Percentiles rank a stretch among this genome's conserved stretches.
phyloP scores from a whole-genome alignment of 2,113 vertebrate genomes.

The Prunella fulvescens region DNA sequence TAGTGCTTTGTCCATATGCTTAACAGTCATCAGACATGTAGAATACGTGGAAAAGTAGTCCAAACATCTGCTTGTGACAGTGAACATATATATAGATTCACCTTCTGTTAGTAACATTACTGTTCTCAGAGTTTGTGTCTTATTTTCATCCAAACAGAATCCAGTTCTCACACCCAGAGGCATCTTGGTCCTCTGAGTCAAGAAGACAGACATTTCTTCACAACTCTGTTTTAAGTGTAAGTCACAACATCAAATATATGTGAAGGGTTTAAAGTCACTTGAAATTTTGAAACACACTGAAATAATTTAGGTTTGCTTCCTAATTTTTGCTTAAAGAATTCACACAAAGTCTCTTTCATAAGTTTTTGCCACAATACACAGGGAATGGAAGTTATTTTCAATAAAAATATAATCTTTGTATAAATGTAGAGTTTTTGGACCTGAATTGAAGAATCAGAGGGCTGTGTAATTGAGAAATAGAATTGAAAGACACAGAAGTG shows the following conservation, averaged over 20 bases:
- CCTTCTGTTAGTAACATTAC: neutral
- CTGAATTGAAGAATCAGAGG: neutral
- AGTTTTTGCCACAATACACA: neutral
- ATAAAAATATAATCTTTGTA: neutral
- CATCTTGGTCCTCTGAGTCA: neutral
- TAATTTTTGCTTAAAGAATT: neutral
- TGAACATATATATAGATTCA: neutral
- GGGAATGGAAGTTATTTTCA: neutral
- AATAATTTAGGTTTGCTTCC: neutral
- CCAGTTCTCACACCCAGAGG: neutral
- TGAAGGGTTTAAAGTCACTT: neutral
- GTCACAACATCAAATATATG: neutral
- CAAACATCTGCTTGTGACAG: neutral
- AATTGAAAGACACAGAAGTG: neutral
- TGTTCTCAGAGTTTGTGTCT: neutral
- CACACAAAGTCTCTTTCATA: neutral
- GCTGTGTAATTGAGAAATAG: neutral
- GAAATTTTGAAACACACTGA: neutral
- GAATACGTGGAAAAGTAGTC: neutral
- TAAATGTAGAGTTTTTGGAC: neutral
- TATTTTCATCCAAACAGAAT: neutral
- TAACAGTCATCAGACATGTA: neutral
- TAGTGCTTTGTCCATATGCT: neutral
- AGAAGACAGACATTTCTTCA: neutral
- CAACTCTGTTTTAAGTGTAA: neutral